These are phyloP conservation scores for Zeuzera pyrina DNA, from an alignment of 2,888 invertebrate species.

Conservation along the genomic window DNA sequence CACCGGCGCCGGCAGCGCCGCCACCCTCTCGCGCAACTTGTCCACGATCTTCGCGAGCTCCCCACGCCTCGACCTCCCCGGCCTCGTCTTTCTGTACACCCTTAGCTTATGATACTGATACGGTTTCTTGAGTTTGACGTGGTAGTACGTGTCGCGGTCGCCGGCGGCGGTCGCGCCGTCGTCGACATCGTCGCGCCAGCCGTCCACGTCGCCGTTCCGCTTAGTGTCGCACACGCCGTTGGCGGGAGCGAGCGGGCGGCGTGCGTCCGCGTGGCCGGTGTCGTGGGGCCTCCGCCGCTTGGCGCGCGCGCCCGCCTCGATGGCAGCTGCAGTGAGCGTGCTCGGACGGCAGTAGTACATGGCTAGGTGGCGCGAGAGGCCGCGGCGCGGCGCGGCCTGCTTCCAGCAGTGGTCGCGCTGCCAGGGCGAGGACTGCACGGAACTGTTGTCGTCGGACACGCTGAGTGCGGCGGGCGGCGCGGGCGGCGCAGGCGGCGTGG, in stretches of 20 bases:
- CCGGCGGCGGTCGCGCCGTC: conserved; percentile 35
- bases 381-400: conserved; percentile 82
- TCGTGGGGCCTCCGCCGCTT: conserved; percentile 81
- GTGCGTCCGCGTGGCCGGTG: conserved; percentile 27
- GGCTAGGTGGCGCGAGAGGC: conserved; percentile 81
- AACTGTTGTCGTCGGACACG: conserved; percentile 93
- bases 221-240: conserved; percentile 35
- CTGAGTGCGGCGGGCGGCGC: conserved; percentile 83
- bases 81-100: conserved; percentile 59
- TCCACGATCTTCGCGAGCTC: conserved; percentile 45
- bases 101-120: conserved; percentile 66
- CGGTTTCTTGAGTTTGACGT: conserved; percentile 68
- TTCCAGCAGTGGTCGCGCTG: conserved; percentile 93
- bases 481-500: conserved; percentile 65
- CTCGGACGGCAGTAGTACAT: conserved; percentile 78
- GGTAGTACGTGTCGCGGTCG: conserved; percentile 60
- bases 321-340: conserved; percentile 52
- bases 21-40: conserved; percentile 49
- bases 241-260: conserved; percentile 21
- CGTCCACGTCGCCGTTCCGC: conserved; percentile 39
- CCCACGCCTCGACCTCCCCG: conserved; percentile 37
- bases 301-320: conserved; percentile 52
- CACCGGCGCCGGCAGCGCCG: conserved; percentile 48
- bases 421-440: conserved; percentile 92
- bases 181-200: conserved; percentile 40